Base-by-base conservation (phyloP, 37 sponge, comb jelly and placozoan species). In the Theonella swinhoei region DNA sequence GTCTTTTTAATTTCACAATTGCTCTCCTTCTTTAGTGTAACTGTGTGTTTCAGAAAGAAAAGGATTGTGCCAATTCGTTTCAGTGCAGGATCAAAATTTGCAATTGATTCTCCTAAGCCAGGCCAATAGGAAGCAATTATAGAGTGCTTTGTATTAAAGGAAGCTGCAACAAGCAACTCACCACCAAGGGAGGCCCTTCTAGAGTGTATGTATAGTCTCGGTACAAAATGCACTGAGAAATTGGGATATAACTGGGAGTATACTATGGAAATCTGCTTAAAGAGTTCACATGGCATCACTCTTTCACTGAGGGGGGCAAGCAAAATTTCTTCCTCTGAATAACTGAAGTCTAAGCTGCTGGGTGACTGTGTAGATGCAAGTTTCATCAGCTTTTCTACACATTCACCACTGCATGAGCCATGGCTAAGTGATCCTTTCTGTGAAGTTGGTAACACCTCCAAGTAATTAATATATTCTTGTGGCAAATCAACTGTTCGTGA, bases 101-200 rank as follows among this genome's bases (percentile, higher is more conserved):
- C 29, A 33, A 73, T 19, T 28, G 0, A 31, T 43, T 30, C 29
- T 28, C 72, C 79, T 5, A 3, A 31, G 11, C 60, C 40, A 42
- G 83, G 89, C 83, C 89, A 81, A 38, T 62, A 76, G n/a, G 79
- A 72, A 39, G 41, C 22, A 0, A 82, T 66, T 58, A 88, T 72
- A n/a, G 75, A 58, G 9, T 23, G 20, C 7, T 62, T 81, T 29
- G 40, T 1, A 33, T 34, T 32, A 60, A 19, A 34, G 30, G 58
- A 25, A 38, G 43, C 39, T 64, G 82, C 75, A n/a, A 82, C 88
- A 74, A 87, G 40, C 2, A 78, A 20, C 35, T 78, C 76, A 72
- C 72, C 76, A 7, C 64, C 75, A 42, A 62, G 28, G 4, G 34
- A 47, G 37, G 9, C 30, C 7, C 83, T 41, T 9, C 83, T 74